These are phyloP conservation scores for Sminthopsis crassicaudata DNA, from an alignment of 2,113 vertebrate genomes.

Conservation along the genomic window DNA sequence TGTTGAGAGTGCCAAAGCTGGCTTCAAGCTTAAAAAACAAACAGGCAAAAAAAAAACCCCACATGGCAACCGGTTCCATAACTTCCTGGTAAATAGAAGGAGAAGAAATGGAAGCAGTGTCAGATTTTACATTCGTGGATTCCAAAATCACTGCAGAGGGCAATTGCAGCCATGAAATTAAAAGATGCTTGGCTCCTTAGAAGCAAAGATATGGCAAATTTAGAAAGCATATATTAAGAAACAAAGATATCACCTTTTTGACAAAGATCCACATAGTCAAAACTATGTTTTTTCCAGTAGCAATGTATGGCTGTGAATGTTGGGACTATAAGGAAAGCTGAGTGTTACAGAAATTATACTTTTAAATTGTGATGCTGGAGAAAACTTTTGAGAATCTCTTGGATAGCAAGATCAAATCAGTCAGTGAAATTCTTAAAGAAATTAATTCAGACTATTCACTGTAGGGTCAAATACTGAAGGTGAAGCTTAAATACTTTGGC, in stretches of 20 bases:
- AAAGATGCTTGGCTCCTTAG: neutral
- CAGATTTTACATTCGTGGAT: neutral
- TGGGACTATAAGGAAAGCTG: neutral
- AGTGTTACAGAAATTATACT: neutral
- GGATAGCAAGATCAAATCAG: neutral
- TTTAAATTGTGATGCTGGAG: neutral
- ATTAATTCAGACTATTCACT: neutral
- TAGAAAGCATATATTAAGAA: neutral
- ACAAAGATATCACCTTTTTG: neutral
- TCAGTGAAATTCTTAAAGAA: neutral
- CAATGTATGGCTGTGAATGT: neutral
- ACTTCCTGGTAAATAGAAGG: neutral
- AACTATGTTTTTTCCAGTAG: neutral
- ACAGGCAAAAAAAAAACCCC: neutral
- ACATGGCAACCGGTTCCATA: neutral
- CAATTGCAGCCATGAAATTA: neutral
- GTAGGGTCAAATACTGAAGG: neutral
- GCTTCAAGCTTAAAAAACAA: neutral
- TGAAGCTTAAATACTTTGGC: neutral
- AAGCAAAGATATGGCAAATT: neutral
- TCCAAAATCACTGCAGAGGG: neutral
- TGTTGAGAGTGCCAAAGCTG: neutral
- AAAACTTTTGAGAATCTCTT: neutral
- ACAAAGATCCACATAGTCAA: neutral
- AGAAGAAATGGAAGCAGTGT: neutral